Evolutionary conservation across 2,888 invertebrate species (phyloP).

Genomic region (Junonia oenone): DNA sequence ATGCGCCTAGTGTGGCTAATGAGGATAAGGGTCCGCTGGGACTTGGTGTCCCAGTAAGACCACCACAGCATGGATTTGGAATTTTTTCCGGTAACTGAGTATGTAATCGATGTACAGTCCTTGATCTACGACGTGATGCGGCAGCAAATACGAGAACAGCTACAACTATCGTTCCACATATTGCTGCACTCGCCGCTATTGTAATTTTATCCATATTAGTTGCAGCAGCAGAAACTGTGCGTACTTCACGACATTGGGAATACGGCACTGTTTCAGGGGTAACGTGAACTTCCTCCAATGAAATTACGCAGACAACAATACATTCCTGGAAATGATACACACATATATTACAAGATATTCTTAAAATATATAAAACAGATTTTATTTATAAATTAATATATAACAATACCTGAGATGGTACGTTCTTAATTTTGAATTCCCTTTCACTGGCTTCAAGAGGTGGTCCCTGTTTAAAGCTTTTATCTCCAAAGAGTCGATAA

Average conservation of each 20-base stretch:
- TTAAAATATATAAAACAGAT: no score
- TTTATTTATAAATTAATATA: not conserved
- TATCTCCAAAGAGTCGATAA: conserved; percentile 93
- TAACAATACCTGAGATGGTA: conserved; percentile 86
- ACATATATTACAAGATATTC: not conserved
- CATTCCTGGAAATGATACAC: conserved; percentile 83
- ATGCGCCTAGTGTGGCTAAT: conserved; percentile 90
- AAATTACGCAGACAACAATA: conserved; percentile 95
- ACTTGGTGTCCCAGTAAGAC: conserved; percentile 84
- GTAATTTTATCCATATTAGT: conserved; percentile 97
- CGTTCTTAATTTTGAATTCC: conserved; percentile 95
- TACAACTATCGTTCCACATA: conserved; percentile 94
- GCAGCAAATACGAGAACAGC: conserved; percentile 94
- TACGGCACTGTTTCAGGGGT: conserved; percentile 92
- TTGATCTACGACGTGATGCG: conserved; percentile 88
- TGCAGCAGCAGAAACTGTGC: conserved; percentile 89
- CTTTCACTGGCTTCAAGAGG: conserved; percentile 93
- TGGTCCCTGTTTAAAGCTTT: conserved; percentile 93
- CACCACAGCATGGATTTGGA: conserved; percentile 89
- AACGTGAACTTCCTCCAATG: conserved; percentile 92
- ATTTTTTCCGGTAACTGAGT: conserved; percentile 85
- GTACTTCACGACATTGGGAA: conserved; percentile 92
- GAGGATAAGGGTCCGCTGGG: conserved; percentile 90
- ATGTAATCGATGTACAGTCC: conserved; percentile 86
- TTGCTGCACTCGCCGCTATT: conserved; percentile 94